These are phyloP conservation scores for Pristionchus mayeri DNA, from an alignment of 2,888 invertebrate species.

Conservation along the genomic window DNA sequence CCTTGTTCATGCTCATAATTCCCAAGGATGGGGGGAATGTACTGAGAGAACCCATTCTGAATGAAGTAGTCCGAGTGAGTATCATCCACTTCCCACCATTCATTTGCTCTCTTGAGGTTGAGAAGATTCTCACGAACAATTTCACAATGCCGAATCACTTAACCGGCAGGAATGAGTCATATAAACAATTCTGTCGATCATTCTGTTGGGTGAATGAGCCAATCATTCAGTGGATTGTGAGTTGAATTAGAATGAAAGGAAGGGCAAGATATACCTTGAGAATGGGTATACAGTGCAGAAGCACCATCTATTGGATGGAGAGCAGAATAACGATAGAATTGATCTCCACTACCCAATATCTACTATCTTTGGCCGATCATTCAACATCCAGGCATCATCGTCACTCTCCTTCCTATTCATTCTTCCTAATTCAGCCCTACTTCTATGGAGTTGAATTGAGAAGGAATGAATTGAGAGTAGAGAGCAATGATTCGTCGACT, in stretches of 20 bases:
- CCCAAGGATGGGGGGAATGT: constrained; percentile 63
- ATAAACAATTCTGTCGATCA: constrained; percentile 69
- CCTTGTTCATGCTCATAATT: constrained; percentile 67
- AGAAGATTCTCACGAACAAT: constrained; percentile 61
- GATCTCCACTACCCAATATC: constrained; percentile 68
- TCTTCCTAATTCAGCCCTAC: constrained; percentile 60
- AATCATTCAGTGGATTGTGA: constrained; percentile 59
- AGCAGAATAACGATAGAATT: constrained; percentile 58
- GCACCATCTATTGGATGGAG: constrained; percentile 45
- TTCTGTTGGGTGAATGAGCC: constrained; percentile 75
- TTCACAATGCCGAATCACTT: constrained; percentile 64
- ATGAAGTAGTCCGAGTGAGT: constrained; percentile 61
- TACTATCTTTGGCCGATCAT: constrained; percentile 66
- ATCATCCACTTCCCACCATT: neutral
- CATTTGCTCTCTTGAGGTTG: constrained; percentile 61
- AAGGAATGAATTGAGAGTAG: neutral
- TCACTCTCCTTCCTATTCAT: neutral
- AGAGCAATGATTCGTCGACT: neutral
- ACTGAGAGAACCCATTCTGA: constrained; percentile 60
- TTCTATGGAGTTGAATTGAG: constrained; percentile 71
- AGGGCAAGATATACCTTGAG: constrained; percentile 20
- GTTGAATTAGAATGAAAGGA: constrained; percentile 25
- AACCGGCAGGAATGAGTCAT: constrained; percentile 62
- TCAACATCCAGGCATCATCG: constrained; percentile 62
- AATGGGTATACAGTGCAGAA: constrained; percentile 52